phyloP scores from a whole-genome alignment of 2,797 vertebrate species.

The Hapalemur alaotrensis region DNA sequence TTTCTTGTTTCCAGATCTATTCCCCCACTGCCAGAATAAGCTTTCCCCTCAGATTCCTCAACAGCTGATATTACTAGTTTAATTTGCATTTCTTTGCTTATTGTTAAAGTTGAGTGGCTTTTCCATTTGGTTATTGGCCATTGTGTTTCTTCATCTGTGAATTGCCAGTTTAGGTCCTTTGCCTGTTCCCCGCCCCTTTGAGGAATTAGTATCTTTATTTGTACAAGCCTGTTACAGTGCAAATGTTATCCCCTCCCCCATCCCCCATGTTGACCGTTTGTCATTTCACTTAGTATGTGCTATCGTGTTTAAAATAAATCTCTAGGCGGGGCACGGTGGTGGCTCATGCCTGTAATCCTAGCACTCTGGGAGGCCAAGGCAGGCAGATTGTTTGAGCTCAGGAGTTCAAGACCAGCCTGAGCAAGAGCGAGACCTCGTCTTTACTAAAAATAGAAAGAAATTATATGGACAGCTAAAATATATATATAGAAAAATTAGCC shows the following conservation, averaged over 20 bases:
- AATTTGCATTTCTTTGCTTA: conserved; percentile 14
- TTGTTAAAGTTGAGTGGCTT: background rate
- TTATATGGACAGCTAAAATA: too few relatives aligned
- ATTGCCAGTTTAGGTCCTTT: background rate
- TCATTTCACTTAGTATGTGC: background rate
- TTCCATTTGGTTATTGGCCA: background rate
- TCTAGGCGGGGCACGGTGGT: background rate
- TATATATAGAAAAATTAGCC: too few relatives aligned
- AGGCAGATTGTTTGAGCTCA: too few relatives aligned
- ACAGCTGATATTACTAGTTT: background rate
- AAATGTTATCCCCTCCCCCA: background rate
- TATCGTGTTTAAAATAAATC: background rate
- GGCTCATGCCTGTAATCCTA: too few relatives aligned
- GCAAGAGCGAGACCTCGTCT: too few relatives aligned
- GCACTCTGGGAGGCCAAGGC: too few relatives aligned
- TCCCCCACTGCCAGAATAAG: background rate
- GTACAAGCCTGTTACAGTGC: background rate
- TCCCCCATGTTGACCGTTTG: background rate
- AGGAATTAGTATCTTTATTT: background rate
- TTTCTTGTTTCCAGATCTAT: background rate
- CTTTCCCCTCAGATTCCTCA: background rate
- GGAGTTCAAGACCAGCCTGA: too few relatives aligned
- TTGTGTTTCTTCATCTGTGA: background rate
- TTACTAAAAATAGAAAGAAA: too few relatives aligned
- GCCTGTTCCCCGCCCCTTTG: background rate